Evolutionary conservation across 2,888 invertebrate genomes (phyloP).

Genomic region (Dilophus febrilis): DNA sequence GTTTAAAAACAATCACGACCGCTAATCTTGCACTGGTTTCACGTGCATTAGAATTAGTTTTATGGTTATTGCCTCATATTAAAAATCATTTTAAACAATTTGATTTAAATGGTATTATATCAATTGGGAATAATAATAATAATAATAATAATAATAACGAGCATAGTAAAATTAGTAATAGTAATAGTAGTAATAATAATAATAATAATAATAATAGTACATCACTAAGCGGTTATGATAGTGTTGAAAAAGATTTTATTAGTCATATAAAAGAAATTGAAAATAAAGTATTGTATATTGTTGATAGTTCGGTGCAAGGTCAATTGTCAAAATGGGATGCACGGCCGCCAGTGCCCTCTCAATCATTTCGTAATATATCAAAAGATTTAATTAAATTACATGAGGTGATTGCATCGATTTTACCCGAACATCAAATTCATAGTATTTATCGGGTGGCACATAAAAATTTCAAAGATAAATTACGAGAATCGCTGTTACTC

Average conservation of each 20-base stretch:
- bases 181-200: background rate
- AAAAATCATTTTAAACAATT: conserved; percentile 31
- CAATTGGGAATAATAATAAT: background rate
- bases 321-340: conserved; percentile 84
- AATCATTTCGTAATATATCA: conserved; percentile 71
- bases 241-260: conserved; percentile 38
- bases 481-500: conserved; percentile 65
- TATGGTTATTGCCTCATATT: conserved; percentile 62
- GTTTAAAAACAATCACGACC: conserved; percentile 85
- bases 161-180: background rate
- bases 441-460: conserved; percentile 62
- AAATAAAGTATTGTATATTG: conserved; percentile 77
- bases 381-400: conserved; percentile 79
- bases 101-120: background rate
- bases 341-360: conserved; percentile 86
- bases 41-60: conserved; percentile 61
- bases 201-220: background rate
- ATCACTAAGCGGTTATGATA: conserved; percentile 23
- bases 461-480: conserved; percentile 68
- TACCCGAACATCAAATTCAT: conserved; percentile 64
- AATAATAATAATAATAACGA: conserved; percentile 1
- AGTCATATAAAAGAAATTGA: conserved; percentile 88
- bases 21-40: conserved; percentile 80
- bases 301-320: conserved; percentile 65
- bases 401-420: conserved; percentile 72